Percentiles rank a stretch among this genome's conserved stretches.
Evolutionary conservation across 2,888 invertebrate genomes (phyloP).

Genomic region (Chromoteleia sp.): DNA sequence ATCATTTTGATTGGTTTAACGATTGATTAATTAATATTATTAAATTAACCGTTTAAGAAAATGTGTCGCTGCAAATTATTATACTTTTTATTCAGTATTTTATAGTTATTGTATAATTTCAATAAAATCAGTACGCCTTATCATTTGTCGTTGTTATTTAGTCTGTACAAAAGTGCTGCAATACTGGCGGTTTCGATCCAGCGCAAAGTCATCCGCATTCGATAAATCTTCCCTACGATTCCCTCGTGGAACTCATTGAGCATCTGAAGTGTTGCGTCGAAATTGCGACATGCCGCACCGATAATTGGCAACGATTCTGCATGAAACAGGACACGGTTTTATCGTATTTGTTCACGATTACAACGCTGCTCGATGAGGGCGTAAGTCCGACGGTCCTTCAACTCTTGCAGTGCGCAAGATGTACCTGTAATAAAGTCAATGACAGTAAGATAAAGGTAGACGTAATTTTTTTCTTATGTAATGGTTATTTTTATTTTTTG

Average conservation of each 20-base stretch:
- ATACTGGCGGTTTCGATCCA: constrained; percentile 86
- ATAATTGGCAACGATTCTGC: constrained; percentile 98
- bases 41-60: too few relatives aligned
- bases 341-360: constrained; percentile 93
- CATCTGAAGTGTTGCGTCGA: constrained; percentile 97
- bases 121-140: too few relatives aligned
- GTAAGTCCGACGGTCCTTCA: constrained; percentile 96
- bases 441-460: constrained; percentile 79
- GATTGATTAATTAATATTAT: too few relatives aligned
- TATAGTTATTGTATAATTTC: not conserved
- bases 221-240: constrained; percentile 92
- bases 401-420: constrained; percentile 95
- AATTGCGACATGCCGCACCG: constrained; percentile 94
- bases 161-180: constrained; percentile 86
- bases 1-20: constrained; percentile 18
- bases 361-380: constrained; percentile 93
- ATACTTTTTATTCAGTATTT: too few relatives aligned
- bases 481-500: not conserved
- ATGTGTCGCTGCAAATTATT: too few relatives aligned
- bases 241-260: constrained; percentile 96
- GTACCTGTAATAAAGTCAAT: constrained; percentile 85
- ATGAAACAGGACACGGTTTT: constrained; percentile 90
- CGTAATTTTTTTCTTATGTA: constrained; percentile 7
- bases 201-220: constrained; percentile 84
- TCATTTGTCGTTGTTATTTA: constrained; percentile 69